Evolutionary conservation across 2,113 vertebrate species (phyloP), one percentile per base, ranked within the genome.

Genomic region (Andinoacara biseriatus): DNA sequence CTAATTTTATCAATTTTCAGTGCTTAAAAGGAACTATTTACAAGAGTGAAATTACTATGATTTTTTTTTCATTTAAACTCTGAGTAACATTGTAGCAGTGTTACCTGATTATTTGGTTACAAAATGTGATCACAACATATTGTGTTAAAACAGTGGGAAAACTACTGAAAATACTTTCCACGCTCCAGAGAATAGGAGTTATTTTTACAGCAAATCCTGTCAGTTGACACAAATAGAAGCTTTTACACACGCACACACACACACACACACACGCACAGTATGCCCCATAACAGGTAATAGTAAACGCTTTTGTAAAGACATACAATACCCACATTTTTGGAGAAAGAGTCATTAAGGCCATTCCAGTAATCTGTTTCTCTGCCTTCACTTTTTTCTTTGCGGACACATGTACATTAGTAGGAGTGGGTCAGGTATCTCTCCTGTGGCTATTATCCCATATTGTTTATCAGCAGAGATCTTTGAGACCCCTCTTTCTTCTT

Each of bases 401-500:
- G 10, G 60, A 80, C 75, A 56, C 67, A 80, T 26, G 59, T 58
- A 74, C 77, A 82, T 15, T 57, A 76, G 11, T 20, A 24, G 57
- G 38, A 82, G 87, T 67, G 65, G 89, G 89, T 92, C 79, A 86
- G 80, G 89, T 92, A 35, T 90, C 78, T 24, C 22, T 63, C 88
- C 89, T 3, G 40, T 43, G 35, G 62, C 83, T 62, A 57, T 78
- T 78, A 18, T 82, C 82, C 89, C 67, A 8, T 82, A 80, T 85
- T 78, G 58, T 69, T 85, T 85, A 91, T 86, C 83, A 85, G n/a
- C 63, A 76, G 26, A 86, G 62, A 79, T 35, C 18, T 81, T 74
- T 85, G 65, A 54, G 69, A 82, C 74, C 81, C 54, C 62, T 52
- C 56, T 83, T 22, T 46, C 59, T 69, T 14, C 18, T 67, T 72